phyloP scores from a whole-genome alignment of 2,113 vertebrate species.

The Otus sunia region DNA sequence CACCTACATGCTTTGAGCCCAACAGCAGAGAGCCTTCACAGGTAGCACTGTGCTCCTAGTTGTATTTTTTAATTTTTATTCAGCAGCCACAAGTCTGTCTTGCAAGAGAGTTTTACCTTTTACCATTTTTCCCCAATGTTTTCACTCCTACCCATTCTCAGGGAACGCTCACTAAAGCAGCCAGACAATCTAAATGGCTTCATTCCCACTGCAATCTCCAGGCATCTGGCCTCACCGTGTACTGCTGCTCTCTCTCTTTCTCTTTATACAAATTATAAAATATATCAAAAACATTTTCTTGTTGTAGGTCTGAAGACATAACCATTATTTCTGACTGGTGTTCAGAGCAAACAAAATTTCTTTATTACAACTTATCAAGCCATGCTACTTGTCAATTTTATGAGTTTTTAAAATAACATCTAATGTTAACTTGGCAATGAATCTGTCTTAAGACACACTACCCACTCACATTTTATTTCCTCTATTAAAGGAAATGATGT shows the following conservation, averaged over 20 bases:
- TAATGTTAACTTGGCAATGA: not conserved
- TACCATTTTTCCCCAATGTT: not conserved
- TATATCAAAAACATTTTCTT: not conserved
- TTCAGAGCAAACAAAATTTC: not conserved
- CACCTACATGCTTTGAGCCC: not conserved
- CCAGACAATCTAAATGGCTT: not conserved
- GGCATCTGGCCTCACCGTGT: not conserved
- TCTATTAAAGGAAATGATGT: not conserved
- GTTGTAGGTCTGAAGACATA: not conserved
- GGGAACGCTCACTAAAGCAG: rapidly evolving
- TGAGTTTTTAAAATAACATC: constrained; percentile 17
- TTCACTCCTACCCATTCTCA: not conserved
- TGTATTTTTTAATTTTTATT: not conserved
- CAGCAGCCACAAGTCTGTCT: not conserved
- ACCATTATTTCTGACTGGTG: not conserved
- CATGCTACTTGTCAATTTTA: constrained; percentile 1
- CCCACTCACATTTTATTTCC: not conserved
- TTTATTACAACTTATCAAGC: not conserved
- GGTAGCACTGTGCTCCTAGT: not conserved
- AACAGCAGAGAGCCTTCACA: not conserved
- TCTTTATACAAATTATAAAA: not conserved
- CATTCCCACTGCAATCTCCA: not conserved
- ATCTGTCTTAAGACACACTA: not conserved
- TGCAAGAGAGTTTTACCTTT: not conserved
- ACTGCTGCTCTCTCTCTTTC: not conserved